phyloP scores from a whole-genome alignment of 2,113 vertebrate species.

The Arothron firmamentum region DNA sequence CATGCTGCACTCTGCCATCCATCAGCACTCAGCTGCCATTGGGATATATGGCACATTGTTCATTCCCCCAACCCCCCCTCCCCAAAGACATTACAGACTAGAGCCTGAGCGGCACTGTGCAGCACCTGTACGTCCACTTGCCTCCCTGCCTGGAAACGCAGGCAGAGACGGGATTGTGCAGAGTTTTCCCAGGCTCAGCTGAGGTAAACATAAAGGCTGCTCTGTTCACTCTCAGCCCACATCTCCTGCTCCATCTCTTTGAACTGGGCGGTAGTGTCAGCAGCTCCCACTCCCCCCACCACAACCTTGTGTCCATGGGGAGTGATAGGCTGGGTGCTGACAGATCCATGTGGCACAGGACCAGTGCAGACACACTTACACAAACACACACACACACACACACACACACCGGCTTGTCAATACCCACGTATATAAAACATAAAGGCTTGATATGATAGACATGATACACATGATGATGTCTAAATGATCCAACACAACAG shows the following conservation, averaged over 20 bases:
- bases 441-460: not conserved
- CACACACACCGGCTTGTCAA: constrained; percentile 7
- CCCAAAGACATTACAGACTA: constrained; percentile 24
- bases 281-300: constrained; percentile 51
- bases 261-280: constrained; percentile 64
- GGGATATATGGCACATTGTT: constrained; percentile 34
- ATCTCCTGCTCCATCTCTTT: constrained; percentile 69
- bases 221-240: constrained; percentile 61
- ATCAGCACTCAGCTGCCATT: constrained; percentile 34
- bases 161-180: not conserved
- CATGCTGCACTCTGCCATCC: constrained; percentile 3
- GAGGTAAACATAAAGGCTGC: constrained; percentile 58
- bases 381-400: not conserved
- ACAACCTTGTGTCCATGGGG: constrained; percentile 62
- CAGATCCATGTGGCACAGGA: constrained; percentile 48
- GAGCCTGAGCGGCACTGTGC: constrained; percentile 38
- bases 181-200: constrained; percentile 64
- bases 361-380: constrained; percentile 18
- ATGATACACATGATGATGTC: too few relatives aligned
- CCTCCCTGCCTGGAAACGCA: constrained; percentile 47
- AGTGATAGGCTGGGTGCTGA: constrained; percentile 61
- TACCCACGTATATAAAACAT: not conserved
- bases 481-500: too few relatives aligned
- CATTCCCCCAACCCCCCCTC: not conserved
- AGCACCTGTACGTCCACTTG: constrained; percentile 70